Conservation (phyloP, 1,140 invertebrate species). For the Drosophila sucinea region DNA sequence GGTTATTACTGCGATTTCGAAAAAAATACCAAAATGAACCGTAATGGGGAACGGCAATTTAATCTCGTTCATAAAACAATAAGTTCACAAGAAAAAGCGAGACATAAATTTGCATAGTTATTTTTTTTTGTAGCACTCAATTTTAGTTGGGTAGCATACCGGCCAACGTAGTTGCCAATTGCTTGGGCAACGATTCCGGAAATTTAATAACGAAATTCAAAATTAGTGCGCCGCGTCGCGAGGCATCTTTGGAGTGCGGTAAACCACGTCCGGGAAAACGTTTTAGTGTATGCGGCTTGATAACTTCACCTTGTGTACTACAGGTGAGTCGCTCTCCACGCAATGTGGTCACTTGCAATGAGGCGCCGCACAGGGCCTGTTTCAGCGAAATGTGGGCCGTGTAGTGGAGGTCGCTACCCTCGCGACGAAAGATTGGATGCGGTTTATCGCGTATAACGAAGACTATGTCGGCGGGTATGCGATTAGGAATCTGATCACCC, state of each 20-base stretch:
- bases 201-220: slow-evolving; percentile 95
- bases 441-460: slow-evolving; percentile 96
- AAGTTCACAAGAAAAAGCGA: not conserved
- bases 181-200: slow-evolving; percentile 89
- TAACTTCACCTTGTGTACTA: slow-evolving; percentile 88
- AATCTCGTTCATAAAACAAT: not conserved
- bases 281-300: slow-evolving; percentile 90
- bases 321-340: slow-evolving; percentile 88
- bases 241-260: slow-evolving; percentile 92
- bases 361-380: slow-evolving; percentile 91
- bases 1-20: too few species aligned
- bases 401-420: slow-evolving; percentile 92
- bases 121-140: not conserved
- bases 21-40: not conserved
- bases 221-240: slow-evolving; percentile 90
- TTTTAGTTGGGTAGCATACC: slow-evolving; percentile 86
- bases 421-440: slow-evolving; percentile 91
- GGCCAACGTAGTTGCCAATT: slow-evolving; percentile 88
- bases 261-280: slow-evolving; percentile 91
- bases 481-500: slow-evolving; percentile 93
- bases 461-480: slow-evolving; percentile 96
- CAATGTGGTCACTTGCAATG: slow-evolving; percentile 92
- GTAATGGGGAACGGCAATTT: not conserved
- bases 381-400: slow-evolving; percentile 90
- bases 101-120: slow-evolving; percentile 5